Base-by-base conservation (phyloP, 1,140 invertebrate species). In the Brachionus rotundiformis region DNA sequence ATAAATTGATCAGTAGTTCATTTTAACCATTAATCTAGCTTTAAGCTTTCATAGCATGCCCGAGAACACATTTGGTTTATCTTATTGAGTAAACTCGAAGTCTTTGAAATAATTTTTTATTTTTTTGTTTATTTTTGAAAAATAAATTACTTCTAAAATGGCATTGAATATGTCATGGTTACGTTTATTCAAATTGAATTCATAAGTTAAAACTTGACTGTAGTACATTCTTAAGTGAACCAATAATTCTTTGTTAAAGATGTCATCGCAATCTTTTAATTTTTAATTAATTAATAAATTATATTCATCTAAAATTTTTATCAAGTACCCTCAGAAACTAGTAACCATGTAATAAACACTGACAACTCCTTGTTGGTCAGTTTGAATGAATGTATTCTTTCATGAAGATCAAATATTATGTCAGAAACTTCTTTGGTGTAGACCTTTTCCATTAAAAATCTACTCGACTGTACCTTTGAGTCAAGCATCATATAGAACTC, bases 191-290 rank as follows among this genome's bases (percentile, higher is more conserved):
- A 36, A 68, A 10, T 68, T 68, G 19, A 68, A 68, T 36, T 68
- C 63, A 36, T 68, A 68, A 19, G 63, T 68, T n/a, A 68, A 68
- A 4, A 68, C 63, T 36, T 68, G 63, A 36, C 63, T 68, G n/a
- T 68, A 68, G 39, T 77, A 54, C 73, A 77, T 49, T 54, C 49
- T 77, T 16, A 77, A 49, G n/a, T 77, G 44, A 49, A 54, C 49
- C 0, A 77, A 8, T 8, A 77, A 23, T 47, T 77, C 73, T 77
- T 77, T 77, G 16, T 77, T 77, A 25, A 29, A 77, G 3, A 77
- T 33, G 0, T 59, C 44, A 29, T 77, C 49, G 19, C 39, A 29
- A 29, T 77, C 49, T 77, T 7, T 1, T 71, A 25, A 71, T 33
- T 0, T 19, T 33, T 33, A n/a, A 6, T 71, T 41, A 23, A 6